These are phyloP conservation scores for Noctilio leporinus DNA, from an alignment of 2,113 vertebrate genomes.

Conservation along the genomic window DNA sequence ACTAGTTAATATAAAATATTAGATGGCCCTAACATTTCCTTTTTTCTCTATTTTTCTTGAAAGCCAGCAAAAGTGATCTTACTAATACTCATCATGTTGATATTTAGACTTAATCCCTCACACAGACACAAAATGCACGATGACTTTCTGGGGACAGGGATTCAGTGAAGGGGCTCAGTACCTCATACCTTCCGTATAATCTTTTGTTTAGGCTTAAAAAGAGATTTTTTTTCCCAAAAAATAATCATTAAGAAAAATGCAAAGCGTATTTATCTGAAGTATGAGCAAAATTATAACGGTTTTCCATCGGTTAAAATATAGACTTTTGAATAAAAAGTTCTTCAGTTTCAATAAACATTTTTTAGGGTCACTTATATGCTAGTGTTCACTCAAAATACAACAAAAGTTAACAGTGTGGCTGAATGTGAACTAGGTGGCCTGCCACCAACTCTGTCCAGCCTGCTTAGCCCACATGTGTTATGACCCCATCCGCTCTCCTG, in stretches of 20 bases:
- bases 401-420: not conserved
- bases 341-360: not conserved
- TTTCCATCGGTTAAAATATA: not conserved
- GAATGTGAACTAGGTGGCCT: not conserved
- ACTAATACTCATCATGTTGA: not conserved
- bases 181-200: conserved; percentile 21
- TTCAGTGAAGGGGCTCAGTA: conserved; percentile 33
- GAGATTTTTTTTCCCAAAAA: not conserved
- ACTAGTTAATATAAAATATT: not conserved
- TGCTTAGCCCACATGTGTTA: not conserved
- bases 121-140: not conserved
- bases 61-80: not conserved
- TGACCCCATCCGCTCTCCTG: not conserved
- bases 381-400: not conserved
- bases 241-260: not conserved
- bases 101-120: conserved; percentile 6
- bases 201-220: conserved; percentile 7
- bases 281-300: not conserved
- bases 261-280: not conserved
- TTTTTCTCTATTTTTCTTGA: not conserved
- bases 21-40: not conserved
- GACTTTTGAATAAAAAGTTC: not conserved
- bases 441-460: not conserved
- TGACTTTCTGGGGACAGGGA: not conserved
- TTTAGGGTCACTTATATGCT: not conserved